phyloP scores from a whole-genome alignment of 2,888 invertebrate species.

The Myopa testacea region DNA sequence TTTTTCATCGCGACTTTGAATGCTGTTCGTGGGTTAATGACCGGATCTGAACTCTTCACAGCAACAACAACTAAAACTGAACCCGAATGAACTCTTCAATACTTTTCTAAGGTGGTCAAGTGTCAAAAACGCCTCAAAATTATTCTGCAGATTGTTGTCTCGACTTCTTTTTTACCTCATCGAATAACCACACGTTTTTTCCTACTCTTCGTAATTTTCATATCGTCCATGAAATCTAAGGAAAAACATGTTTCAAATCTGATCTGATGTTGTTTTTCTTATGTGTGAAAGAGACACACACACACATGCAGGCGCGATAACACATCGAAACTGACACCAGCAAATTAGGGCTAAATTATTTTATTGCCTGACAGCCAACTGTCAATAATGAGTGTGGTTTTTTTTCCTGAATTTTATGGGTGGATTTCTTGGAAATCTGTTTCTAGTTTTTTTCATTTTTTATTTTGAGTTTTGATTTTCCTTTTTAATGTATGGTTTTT shows the following conservation, averaged over 20 bases:
- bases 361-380: slow-evolving; percentile 53
- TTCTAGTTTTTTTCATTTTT: slow-evolving; percentile 6
- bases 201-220: not conserved
- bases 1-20: no score
- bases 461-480: not conserved
- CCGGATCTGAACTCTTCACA: no score
- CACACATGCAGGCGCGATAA: not conserved
- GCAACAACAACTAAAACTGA: no score
- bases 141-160: not conserved
- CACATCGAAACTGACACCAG: slow-evolving; percentile 58
- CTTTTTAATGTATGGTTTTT: not conserved
- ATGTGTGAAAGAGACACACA: not conserved
- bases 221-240: not conserved
- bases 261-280: not conserved
- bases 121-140: not conserved
- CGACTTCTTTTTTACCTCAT: not conserved
- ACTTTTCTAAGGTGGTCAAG: no score
- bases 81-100: no score
- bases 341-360: slow-evolving; percentile 65
- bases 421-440: slow-evolving; percentile 28
- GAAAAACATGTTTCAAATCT: slow-evolving; percentile 11
- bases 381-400: slow-evolving; percentile 29
- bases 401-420: not conserved
- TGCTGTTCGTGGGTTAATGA: no score
- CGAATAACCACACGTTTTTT: not conserved